A percentile compares a stretch with the other conserved stretches of the same genome.
These are phyloP conservation scores for Cyrtonyx montezumae DNA, from an alignment of 2,113 vertebrate genomes.

Conservation along the genomic window DNA sequence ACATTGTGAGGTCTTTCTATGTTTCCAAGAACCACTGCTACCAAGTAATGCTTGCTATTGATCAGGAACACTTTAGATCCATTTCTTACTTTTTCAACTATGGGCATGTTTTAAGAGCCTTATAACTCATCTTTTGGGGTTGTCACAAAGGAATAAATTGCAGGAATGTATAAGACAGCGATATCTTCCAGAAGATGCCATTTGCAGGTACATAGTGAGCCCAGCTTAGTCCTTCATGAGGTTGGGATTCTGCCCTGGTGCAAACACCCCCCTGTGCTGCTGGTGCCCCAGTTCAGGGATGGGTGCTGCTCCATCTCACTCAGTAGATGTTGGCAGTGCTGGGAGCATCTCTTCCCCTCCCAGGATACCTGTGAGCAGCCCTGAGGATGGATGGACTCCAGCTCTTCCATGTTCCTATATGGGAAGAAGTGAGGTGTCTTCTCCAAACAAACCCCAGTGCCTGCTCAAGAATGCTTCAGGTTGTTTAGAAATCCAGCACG, in stretches of 20 bases:
- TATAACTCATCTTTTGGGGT: neutral
- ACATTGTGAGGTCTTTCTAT: neutral
- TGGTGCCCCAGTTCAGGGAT: neutral
- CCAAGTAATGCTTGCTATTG: neutral
- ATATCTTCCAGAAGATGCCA: neutral
- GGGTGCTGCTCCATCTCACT: accelerated
- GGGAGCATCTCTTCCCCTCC: neutral
- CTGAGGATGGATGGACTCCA: neutral
- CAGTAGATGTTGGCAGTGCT: neutral
- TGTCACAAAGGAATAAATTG: neutral
- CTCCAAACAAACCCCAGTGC: neutral
- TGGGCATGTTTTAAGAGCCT: neutral
- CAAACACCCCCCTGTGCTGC: neutral
- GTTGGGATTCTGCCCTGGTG: neutral
- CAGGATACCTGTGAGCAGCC: neutral
- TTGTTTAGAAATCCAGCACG: neutral
- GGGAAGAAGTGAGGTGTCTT: neutral
- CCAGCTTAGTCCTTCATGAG: neutral
- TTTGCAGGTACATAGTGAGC: neutral
- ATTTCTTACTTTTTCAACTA: neutral
- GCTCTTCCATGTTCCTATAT: neutral
- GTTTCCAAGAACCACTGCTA: neutral
- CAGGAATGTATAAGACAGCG: neutral
- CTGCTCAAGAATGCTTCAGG: neutral
- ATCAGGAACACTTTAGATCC: neutral